Percentiles rank a stretch among this genome's conserved stretches.
Evolutionary conservation across 2,888 invertebrate genomes (phyloP).

Genomic region (Trachelus iudaicus): DNA sequence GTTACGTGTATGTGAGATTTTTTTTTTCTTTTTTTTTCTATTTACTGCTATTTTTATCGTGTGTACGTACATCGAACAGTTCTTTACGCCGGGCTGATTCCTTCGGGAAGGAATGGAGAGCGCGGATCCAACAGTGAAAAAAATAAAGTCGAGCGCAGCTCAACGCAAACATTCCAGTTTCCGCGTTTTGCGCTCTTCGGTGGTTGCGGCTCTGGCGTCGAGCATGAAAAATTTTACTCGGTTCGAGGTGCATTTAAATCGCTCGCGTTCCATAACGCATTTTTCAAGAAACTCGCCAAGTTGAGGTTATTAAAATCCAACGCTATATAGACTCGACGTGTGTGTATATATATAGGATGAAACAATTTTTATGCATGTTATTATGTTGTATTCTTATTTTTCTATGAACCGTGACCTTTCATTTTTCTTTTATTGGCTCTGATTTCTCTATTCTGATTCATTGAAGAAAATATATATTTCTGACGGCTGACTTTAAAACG

Average conservation of each 20-base stretch:
- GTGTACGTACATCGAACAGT: not conserved
- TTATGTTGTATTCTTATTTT: not conserved
- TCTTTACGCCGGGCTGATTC: not conserved
- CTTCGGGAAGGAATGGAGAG: not conserved
- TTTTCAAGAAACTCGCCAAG: conserved; percentile 16
- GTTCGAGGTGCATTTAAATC: conserved; percentile 14
- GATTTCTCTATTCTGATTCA: not conserved
- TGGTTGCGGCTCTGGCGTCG: conserved; percentile 14
- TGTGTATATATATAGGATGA: not conserved
- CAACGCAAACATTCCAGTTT: conserved; percentile 27
- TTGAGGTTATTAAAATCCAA: not conserved
- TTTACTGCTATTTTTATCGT: not conserved
- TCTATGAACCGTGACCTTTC: not conserved
- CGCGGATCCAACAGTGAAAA: not conserved
- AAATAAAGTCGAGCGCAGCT: conserved; percentile 27
- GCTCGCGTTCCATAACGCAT: conserved; percentile 16
- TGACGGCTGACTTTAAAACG: no score
- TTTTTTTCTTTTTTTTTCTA: not conserved
- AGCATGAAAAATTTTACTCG: conserved; percentile 30
- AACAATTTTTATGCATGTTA: not conserved
- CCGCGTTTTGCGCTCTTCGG: conserved; percentile 7
- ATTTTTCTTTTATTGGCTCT: not conserved
- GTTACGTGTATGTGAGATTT: not conserved
- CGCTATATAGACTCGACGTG: not conserved
- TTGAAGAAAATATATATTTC: no score